Conservation (phyloP, 2,113 vertebrate genomes). For the Ardeotis arabs region DNA sequence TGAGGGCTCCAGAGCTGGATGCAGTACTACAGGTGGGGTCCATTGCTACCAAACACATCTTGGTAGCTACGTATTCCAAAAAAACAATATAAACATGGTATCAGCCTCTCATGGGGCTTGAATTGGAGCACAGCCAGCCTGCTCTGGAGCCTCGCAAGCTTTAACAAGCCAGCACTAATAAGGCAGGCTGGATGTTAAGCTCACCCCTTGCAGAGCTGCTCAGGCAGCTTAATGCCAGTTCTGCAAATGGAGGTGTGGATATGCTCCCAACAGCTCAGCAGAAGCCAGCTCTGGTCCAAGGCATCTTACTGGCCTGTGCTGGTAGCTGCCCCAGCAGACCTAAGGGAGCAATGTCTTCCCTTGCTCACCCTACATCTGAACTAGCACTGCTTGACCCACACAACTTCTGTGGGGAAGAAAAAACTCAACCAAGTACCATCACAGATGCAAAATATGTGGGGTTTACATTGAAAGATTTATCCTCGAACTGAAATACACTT, state of each 20-base stretch:
- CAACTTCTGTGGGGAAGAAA: neutral
- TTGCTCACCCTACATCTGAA: neutral
- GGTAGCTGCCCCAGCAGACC: neutral
- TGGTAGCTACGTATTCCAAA: rapidly evolving
- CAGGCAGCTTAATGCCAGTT: rapidly evolving
- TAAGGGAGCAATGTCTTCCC: neutral
- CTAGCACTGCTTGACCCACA: neutral
- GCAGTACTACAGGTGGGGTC: too few relatives aligned
- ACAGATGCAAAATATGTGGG: neutral
- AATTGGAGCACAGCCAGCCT: neutral
- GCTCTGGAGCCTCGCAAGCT: neutral
- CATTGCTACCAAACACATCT: neutral
- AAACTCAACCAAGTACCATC: neutral
- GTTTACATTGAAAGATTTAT: rapidly evolving
- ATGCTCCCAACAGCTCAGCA: neutral
- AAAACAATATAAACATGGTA: rapidly evolving
- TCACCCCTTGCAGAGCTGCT: rapidly evolving
- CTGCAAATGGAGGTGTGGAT: neutral
- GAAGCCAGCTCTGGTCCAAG: neutral
- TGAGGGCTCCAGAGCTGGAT: too few relatives aligned
- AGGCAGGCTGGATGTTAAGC: neutral
- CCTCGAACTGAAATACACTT: neutral
- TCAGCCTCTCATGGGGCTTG: neutral
- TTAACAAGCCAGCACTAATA: neutral
- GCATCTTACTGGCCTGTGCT: rapidly evolving